These are phyloP conservation scores for Setophaga petechia DNA, from an alignment of 2,113 vertebrate species.

Conservation along the genomic window DNA sequence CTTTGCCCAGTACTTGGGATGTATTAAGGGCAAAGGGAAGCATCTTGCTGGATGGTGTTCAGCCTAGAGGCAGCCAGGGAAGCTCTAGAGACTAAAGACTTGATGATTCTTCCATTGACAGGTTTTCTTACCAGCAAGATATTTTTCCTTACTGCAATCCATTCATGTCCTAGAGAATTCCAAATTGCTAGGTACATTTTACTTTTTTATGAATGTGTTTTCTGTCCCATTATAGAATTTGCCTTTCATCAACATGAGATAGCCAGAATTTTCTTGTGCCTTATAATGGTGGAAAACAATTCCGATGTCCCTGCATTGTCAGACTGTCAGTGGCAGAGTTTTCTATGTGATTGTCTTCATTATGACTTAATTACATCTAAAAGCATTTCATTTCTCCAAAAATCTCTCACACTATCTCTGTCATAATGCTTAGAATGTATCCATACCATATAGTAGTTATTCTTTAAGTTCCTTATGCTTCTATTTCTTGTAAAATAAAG, in stretches of 20 bases:
- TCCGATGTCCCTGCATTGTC: not conserved
- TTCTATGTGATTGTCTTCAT: not conserved
- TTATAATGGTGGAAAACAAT: not conserved
- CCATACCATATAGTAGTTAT: not conserved
- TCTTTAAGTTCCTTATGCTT: not conserved
- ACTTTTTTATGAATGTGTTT: not conserved
- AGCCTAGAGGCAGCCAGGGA: not conserved
- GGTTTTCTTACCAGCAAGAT: not conserved
- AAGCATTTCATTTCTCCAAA: conserved; percentile 11
- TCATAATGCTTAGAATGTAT: conserved; percentile 46
- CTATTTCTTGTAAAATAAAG: not conserved
- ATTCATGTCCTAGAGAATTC: not conserved
- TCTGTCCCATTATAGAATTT: not conserved
- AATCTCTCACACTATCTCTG: not conserved
- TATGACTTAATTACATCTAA: conserved; percentile 32
- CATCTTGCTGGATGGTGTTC: not conserved
- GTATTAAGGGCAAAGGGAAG: not conserved
- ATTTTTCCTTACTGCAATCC: not conserved
- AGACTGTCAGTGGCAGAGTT: not conserved
- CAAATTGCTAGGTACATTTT: not conserved
- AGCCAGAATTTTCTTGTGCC: not conserved
- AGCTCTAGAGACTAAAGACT: not conserved
- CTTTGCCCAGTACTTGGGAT: not conserved
- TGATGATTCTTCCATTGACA: not conserved
- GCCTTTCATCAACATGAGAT: not conserved